Evolutionary conservation across 2,888 invertebrate genomes (phyloP).

Genomic region (Terebella lapidaria): DNA sequence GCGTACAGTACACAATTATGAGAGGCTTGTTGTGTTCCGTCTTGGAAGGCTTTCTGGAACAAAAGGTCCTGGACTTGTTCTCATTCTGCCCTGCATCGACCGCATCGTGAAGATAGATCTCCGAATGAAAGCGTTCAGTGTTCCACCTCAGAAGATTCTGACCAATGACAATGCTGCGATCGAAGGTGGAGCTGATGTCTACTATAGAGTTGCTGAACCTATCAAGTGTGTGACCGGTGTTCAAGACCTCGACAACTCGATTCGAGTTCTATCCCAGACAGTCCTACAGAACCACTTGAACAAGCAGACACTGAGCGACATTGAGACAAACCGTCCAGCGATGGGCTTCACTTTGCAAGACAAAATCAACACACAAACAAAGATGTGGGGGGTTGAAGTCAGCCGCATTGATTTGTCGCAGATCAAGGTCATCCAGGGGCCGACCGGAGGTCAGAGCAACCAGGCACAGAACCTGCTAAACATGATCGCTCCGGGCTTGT

Average conservation of each 20-base stretch:
- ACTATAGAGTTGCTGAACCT: conserved; percentile 50
- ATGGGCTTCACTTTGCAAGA: conserved; percentile 29
- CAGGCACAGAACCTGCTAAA: background rate
- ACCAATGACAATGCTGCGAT: conserved; percentile 53
- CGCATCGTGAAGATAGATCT: conserved; percentile 48
- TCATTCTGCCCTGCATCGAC: conserved; percentile 54
- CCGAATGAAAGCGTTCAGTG: conserved; percentile 53
- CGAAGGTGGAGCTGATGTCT: conserved; percentile 54
- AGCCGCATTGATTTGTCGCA: conserved; percentile 45
- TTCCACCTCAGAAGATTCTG: conserved; percentile 55
- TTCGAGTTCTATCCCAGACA: conserved; percentile 51
- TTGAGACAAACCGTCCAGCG: conserved; percentile 31
- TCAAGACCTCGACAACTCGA: conserved; percentile 50
- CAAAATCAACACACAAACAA: conserved; percentile 46
- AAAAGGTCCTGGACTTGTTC: conserved; percentile 44
- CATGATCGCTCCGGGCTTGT: conserved; percentile 17
- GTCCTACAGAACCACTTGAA: conserved; percentile 48
- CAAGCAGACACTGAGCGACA: conserved; percentile 38
- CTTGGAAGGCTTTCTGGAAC: conserved; percentile 36
- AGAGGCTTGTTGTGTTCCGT: conserved; percentile 41
- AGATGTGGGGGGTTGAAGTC: conserved; percentile 49
- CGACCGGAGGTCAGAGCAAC: background rate
- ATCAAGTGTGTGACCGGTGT: conserved; percentile 50
- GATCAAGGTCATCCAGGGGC: background rate
- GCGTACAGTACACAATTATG: conserved; percentile 29